phyloP scores from a whole-genome alignment of 2,113 vertebrate genomes.

The Hyperopisus bebe region DNA sequence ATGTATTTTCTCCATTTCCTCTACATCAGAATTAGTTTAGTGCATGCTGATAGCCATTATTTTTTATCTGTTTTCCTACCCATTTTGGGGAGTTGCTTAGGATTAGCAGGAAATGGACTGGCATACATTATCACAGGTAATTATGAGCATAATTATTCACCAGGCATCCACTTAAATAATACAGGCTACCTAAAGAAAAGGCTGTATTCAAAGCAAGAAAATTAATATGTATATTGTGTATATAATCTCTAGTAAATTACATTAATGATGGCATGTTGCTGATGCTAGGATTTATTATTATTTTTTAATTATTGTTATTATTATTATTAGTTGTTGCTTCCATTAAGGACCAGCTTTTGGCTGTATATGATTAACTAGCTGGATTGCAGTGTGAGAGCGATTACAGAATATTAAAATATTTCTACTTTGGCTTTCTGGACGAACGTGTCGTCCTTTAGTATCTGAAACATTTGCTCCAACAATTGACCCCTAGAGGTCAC shows the following conservation, averaged over 20 bases:
- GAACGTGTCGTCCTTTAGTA: neutral
- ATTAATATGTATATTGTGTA: neutral
- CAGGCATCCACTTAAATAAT: neutral
- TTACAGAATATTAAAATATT: neutral
- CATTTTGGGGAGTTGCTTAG: neutral
- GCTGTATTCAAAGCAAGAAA: neutral
- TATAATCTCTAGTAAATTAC: neutral
- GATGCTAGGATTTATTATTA: neutral
- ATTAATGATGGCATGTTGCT: neutral
- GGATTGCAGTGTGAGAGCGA: neutral
- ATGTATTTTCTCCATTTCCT: neutral
- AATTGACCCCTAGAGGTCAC: constrained; percentile 32
- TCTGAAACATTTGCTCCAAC: neutral
- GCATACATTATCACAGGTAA: neutral
- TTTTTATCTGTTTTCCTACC: neutral
- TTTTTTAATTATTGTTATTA: neutral
- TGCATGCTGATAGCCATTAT: neutral
- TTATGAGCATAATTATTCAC: neutral
- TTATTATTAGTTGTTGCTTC: neutral
- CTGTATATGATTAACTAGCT: neutral
- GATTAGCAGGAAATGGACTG: neutral
- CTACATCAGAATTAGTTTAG: neutral
- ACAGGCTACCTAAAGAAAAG: neutral
- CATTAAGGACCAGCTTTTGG: neutral
- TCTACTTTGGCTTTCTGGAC: neutral